Percentiles rank a stretch among this genome's conserved stretches.
Evolutionary conservation across 2,797 vertebrate genomes (phyloP).

Genomic region (Etheostoma perlongum): DNA sequence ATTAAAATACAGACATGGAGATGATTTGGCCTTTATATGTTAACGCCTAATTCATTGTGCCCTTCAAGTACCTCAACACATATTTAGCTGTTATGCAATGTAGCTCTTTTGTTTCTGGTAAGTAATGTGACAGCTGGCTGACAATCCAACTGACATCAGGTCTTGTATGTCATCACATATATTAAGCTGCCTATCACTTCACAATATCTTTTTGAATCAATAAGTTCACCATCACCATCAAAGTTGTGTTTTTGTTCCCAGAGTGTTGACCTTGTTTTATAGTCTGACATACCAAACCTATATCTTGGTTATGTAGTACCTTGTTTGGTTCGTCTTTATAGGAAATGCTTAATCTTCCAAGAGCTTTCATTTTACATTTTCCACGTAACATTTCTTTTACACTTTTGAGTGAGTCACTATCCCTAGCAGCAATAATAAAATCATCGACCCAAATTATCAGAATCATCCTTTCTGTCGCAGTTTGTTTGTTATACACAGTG

Average conservation of each 20-base stretch:
- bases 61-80: conserved; percentile 32
- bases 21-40: no score
- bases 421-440: background rate
- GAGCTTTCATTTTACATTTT: conserved; percentile 26
- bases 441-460: conserved; percentile 15
- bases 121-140: conserved; percentile 35
- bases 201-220: conserved; percentile 1
- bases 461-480: background rate
- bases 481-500: conserved; percentile 9
- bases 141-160: conserved; percentile 45
- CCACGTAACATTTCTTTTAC: background rate
- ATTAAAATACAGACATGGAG: no score
- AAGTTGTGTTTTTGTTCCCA: conserved; percentile 19
- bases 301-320: background rate
- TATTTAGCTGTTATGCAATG: conserved; percentile 40
- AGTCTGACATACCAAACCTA: conserved; percentile 27
- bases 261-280: conserved; percentile 18
- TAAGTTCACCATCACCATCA: background rate
- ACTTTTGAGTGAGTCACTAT: background rate
- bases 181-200: conserved; percentile 36
- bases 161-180: conserved; percentile 30
- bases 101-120: conserved; percentile 31
- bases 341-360: conserved; percentile 17
- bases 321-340: background rate
- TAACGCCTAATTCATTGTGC: conserved; percentile 23